phyloP scores from a whole-genome alignment of 2,797 vertebrate species.

The Diceros bicornis region DNA sequence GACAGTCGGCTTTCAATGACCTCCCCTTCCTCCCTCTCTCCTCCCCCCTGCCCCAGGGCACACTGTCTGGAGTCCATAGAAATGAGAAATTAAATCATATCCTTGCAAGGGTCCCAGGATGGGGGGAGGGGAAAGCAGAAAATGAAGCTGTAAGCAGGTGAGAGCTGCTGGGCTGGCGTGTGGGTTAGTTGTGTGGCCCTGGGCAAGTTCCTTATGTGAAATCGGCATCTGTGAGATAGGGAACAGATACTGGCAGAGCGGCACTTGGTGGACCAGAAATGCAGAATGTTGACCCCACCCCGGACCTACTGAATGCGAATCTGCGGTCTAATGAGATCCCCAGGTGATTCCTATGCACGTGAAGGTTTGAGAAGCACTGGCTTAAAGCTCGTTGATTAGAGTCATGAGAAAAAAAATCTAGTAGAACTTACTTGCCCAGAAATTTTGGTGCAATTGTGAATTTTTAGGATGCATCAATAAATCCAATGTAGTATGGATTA shows the following conservation, averaged over 20 bases:
- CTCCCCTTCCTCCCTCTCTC: neutral
- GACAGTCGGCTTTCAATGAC: neutral
- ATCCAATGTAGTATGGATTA: neutral
- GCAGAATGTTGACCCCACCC: neutral
- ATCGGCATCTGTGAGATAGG: neutral
- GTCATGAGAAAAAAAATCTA: neutral
- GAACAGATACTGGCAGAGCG: neutral
- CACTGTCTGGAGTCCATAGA: neutral
- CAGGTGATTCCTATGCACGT: neutral
- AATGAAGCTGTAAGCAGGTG: neutral
- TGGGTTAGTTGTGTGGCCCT: neutral
- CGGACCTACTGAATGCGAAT: neutral
- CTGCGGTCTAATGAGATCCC: neutral
- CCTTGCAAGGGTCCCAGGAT: neutral
- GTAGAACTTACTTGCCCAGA: neutral
- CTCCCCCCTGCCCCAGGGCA: neutral
- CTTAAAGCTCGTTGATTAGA: neutral
- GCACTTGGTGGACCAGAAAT: neutral
- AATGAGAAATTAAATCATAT: neutral
- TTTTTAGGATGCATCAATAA: neutral
- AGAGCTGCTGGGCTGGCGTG: neutral
- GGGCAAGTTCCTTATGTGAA: neutral
- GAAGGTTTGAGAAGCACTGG: neutral
- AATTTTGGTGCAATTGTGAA: neutral
- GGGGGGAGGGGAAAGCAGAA: neutral